Evolutionary conservation across 37 sponge, comb jelly and placozoan species (phyloP).

Genomic region (Dysidea cf. avara): DNA sequence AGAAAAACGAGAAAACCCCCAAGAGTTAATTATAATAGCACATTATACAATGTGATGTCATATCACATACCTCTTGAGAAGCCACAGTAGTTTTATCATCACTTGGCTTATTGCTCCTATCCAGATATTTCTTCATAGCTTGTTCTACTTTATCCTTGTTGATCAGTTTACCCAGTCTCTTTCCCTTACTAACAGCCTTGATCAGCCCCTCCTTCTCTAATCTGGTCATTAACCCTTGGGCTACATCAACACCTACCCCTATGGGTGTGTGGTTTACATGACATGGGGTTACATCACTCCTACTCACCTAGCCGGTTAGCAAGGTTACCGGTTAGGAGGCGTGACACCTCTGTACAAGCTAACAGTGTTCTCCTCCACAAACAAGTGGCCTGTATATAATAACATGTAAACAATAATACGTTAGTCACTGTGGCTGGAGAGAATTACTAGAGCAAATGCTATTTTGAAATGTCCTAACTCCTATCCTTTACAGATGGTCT

Average conservation of each 20-base stretch:
- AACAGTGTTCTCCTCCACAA: slow-evolving; percentile 79
- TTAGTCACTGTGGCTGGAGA: not conserved
- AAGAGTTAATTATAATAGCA: no score
- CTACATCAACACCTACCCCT: slow-evolving; percentile 57
- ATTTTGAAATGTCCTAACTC: no score
- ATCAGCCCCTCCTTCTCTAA: slow-evolving; percentile 79
- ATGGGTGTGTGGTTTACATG: not conserved
- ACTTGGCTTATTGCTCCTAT: not conserved
- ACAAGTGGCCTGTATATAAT: slow-evolving; percentile 55
- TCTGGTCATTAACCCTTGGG: slow-evolving; percentile 69
- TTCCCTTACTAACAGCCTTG: slow-evolving; percentile 33
- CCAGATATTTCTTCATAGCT: slow-evolving; percentile 49
- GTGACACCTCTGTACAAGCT: slow-evolving; percentile 49
- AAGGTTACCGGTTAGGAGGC: slow-evolving; percentile 30
- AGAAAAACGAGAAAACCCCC: no score
- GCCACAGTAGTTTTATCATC: not conserved
- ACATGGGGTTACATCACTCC: no score
- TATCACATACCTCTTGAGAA: not conserved
- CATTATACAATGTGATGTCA: not conserved
- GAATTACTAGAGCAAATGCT: no score
- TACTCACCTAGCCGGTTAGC: slow-evolving; percentile 60
- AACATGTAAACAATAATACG: not conserved
- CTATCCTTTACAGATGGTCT: not conserved
- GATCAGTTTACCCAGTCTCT: slow-evolving; percentile 43
- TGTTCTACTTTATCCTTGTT: slow-evolving; percentile 43